Evolutionary conservation across 2,888 invertebrate genomes (phyloP).

Genomic region (Diplazon laetatorius): DNA sequence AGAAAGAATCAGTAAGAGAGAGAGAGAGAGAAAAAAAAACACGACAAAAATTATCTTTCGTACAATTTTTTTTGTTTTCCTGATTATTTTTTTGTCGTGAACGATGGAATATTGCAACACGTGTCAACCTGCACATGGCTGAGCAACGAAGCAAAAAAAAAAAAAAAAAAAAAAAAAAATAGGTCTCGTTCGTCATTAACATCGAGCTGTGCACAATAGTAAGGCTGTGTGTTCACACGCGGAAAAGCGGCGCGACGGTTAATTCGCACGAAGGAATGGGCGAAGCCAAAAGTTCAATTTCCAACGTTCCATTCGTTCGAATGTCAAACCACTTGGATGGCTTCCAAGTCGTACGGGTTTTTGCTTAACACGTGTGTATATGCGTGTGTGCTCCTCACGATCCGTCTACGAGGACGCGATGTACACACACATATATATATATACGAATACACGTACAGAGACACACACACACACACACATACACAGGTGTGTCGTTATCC

Average conservation of each 20-base stretch:
- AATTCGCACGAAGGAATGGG: too few species aligned
- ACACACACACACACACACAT: too few species aligned
- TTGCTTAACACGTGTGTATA: conserved; percentile 45
- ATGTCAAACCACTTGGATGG: conserved; percentile 62
- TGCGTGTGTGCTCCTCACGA: conserved; percentile 13
- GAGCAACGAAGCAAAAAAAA: conserved; percentile 6
- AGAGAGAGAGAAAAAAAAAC: conserved; percentile 20
- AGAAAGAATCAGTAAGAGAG: too few species aligned
- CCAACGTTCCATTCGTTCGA: conserved; percentile 55
- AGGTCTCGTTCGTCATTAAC: conserved; percentile 14
- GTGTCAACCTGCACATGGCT: conserved; percentile 7
- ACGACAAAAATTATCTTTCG: conserved; percentile 18
- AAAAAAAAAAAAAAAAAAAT: too few species aligned
- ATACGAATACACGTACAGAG: too few species aligned
- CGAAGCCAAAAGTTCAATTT: conserved; percentile 46
- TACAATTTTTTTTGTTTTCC: conserved; percentile 9
- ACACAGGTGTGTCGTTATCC: background rate
- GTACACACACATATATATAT: too few species aligned
- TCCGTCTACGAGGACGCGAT: conserved; percentile 9
- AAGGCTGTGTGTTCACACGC: background rate
- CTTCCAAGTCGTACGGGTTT: conserved; percentile 55
- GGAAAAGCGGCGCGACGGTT: conserved; percentile 9
- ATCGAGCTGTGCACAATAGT: conserved; percentile 2
- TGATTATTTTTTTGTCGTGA: conserved; percentile 3
- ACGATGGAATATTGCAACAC: conserved; percentile 17